Conservation (phyloP, 2,888 invertebrate genomes). For the Tupiocoris notatus region DNA sequence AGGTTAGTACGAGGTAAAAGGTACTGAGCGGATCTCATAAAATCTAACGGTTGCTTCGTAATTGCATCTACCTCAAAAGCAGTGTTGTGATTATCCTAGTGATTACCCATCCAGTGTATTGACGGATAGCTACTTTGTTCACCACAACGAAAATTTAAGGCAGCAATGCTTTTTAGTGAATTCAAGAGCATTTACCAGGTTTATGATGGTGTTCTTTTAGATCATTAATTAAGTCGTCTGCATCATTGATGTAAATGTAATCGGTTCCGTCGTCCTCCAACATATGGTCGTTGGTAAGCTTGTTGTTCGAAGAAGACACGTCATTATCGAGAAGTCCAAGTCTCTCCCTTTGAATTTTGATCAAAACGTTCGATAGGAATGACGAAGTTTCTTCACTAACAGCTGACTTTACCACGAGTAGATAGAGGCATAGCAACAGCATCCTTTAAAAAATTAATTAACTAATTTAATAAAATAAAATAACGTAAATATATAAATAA, state of each 20-base stretch:
- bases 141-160: too few species aligned
- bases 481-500: too few species aligned
- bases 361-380: conserved; percentile 19
- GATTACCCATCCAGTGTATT: too few species aligned
- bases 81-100: too few species aligned
- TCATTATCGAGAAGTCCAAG: conserved; percentile 10
- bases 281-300: neutral
- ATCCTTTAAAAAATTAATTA: neutral
- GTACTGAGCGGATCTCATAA: too few species aligned
- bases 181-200: neutral
- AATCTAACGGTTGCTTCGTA: too few species aligned
- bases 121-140: too few species aligned
- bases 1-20: too few species aligned
- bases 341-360: conserved; percentile 33
- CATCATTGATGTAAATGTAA: conserved; percentile 25
- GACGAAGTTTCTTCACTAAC: conserved; percentile 23
- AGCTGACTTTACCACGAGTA: neutral
- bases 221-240: neutral
- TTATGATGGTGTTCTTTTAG: neutral
- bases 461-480: neutral
- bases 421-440: neutral
- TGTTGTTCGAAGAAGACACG: neutral
- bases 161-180: too few species aligned
- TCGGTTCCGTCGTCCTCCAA: conserved; percentile 9
- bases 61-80: too few species aligned